A percentile compares a stretch with the other conserved stretches of the same genome.
Conservation (phyloP, 2,888 invertebrate genomes). For the Teleogryllus oceanicus region DNA sequence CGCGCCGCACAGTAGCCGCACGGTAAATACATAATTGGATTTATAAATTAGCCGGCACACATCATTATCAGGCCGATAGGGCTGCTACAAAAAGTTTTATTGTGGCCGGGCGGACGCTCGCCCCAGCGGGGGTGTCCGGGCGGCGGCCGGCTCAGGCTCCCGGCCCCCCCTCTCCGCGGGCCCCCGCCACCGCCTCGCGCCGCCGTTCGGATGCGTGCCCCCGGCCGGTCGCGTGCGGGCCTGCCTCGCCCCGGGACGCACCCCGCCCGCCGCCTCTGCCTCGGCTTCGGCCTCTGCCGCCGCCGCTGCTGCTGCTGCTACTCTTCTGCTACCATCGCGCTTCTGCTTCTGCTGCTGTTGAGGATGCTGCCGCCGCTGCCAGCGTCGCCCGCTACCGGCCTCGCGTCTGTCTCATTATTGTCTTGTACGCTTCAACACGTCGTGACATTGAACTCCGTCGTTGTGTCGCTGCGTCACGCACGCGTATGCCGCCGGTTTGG, state of each 20-base stretch:
- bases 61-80: constrained; percentile 21
- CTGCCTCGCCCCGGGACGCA: not conserved
- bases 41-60: constrained; percentile 21
- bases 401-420: not conserved
- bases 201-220: not conserved
- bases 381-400: not conserved
- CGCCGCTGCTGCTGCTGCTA: not conserved
- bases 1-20: not conserved
- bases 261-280: not conserved
- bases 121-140: constrained; percentile 6
- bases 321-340: not conserved
- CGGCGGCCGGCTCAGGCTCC: not conserved
- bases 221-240: constrained; percentile 5
- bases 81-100: constrained; percentile 12
- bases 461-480: not conserved
- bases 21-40: constrained; percentile 19
- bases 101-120: not conserved
- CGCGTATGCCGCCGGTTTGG: not conserved
- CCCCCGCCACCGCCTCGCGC: not conserved
- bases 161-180: not conserved
- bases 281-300: not conserved
- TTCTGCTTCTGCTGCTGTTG: not conserved
- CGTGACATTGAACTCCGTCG: constrained; percentile 23
- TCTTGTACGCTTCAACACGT: not conserved
- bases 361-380: not conserved